Percentiles rank a stretch among this genome's conserved stretches.
These are phyloP conservation scores for Aphaenogaster rudis DNA, from an alignment of 1,140 invertebrate genomes.

Conservation along the genomic window DNA sequence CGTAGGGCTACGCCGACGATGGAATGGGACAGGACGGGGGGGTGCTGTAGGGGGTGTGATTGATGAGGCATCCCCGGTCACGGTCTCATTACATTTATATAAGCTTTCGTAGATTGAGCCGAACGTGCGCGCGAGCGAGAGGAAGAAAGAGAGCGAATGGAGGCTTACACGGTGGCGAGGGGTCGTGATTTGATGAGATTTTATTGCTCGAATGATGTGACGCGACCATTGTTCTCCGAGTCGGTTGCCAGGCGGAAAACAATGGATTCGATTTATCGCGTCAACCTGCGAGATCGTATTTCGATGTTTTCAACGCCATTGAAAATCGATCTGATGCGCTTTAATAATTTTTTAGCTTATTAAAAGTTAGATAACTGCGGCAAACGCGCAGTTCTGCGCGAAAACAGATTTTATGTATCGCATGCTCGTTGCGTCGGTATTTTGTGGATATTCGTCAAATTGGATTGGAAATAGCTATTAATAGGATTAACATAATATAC, in stretches of 20 bases:
- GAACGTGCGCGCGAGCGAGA: constrained; percentile 67
- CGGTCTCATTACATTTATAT: constrained; percentile 87
- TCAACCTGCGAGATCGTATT: not conserved
- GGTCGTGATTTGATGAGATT: constrained; percentile 87
- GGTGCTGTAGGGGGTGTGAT: constrained; percentile 83
- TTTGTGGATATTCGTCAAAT: constrained; percentile 17
- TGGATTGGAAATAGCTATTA: constrained; percentile 38
- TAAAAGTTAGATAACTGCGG: not conserved
- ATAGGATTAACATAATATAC: constrained; percentile 40
- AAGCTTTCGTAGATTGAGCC: constrained; percentile 87
- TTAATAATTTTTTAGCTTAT: not conserved
- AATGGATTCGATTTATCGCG: constrained; percentile 78
- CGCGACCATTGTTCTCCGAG: constrained; percentile 78
- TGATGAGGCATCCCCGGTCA: constrained; percentile 85
- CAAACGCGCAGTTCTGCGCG: not conserved
- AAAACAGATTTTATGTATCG: constrained; percentile 12
- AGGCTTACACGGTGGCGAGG: constrained; percentile 84
- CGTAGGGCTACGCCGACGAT: constrained; percentile 22
- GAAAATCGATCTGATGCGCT: not conserved
- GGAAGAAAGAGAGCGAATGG: constrained; percentile 57
- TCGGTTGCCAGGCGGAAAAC: constrained; percentile 74
- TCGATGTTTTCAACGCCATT: constrained; percentile 6
- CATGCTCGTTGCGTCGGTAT: not conserved
- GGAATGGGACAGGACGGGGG: constrained; percentile 36
- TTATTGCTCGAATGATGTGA: constrained; percentile 85